Base-by-base conservation (phyloP, 2,888 invertebrate genomes). In the Conchocele bisecta region DNA sequence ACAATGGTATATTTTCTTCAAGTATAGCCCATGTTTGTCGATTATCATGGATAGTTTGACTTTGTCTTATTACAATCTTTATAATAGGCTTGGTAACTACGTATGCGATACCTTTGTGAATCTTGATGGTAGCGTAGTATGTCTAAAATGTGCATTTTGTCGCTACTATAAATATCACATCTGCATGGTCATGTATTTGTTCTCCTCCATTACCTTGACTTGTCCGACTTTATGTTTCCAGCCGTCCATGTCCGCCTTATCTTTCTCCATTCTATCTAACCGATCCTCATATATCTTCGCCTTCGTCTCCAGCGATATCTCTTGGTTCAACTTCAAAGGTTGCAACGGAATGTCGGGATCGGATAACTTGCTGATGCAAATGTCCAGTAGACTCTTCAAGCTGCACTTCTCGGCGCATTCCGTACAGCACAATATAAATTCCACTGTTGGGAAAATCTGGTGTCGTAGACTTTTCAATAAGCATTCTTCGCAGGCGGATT, bases 401-500 rank as follows among this genome's bases (percentile, higher is more conserved):
- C 65, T 37, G 41, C 76, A 76, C 33, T 58, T 75, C 35, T 78
- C 79, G 0, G 75, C 68, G 1, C 54, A 35, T 39, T 66, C 58
- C 29, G 76, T 41, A 35, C 82, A 80, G 15, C 60, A 39, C 6
- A 80, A 44, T 17, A 82, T 41, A 50, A 72, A 80, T 24, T 73
- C 74, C 17, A 64, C 46, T 13, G 73, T 60, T 1, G 75, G 71
- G 39, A 48, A 57, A 0, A 48, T 37, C 15, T 61, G 58, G 9
- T 50, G 29, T 41, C 58, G 35, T 4, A 78, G 54, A 20, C 64
- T 67, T 17, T 57, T 46, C 9, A 78, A 31, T n/a, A 82, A 53
- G n/a, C 53, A 56, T 6, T 68, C 70, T 58, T 80, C 82, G 44
- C 82, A 82, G 26, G 76, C 79, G 35, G 65, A 60, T 37, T 66